Evolutionary conservation across 1,140 invertebrate genomes (phyloP).

Genomic region (Kradibia gibbosae): DNA sequence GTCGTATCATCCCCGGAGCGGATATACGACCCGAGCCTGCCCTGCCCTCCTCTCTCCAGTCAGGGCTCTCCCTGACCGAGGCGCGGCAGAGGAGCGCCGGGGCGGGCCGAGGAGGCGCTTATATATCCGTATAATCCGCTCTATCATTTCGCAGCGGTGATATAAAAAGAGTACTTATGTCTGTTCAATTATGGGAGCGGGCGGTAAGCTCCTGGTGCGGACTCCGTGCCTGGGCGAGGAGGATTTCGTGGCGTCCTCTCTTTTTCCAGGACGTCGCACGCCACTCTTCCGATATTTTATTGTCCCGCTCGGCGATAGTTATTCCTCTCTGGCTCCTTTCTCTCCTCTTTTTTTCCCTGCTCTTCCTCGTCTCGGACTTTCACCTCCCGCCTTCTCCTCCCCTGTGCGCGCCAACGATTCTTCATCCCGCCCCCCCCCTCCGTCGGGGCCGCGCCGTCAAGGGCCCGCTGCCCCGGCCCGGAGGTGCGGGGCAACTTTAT

Average conservation of each 20-base stretch:
- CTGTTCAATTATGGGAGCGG: slow-evolving; percentile 42
- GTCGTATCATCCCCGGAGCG: not conserved
- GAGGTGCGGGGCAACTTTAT: not conserved
- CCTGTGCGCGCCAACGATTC: too few species aligned
- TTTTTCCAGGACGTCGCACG: not conserved
- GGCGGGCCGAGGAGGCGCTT: not conserved
- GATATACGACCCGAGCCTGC: not conserved
- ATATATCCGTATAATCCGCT: slow-evolving; percentile 31
- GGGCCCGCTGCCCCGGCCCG: not conserved
- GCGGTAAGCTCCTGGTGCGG: slow-evolving; percentile 18
- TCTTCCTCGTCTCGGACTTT: not conserved
- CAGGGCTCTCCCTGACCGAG: too few species aligned
- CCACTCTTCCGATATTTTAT: slow-evolving; percentile 16
- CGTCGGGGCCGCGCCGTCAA: not conserved
- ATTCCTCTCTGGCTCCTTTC: not conserved
- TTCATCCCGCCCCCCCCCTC: not conserved
- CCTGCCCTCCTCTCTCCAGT: too few species aligned
- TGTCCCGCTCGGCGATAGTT: not conserved
- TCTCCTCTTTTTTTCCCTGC: not conserved
- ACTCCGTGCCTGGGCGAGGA: not conserved
- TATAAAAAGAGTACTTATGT: slow-evolving; percentile 44
- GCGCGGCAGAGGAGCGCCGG: too few species aligned
- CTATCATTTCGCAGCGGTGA: slow-evolving; percentile 39
- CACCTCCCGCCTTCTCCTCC: not conserved
- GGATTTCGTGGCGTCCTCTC: not conserved